Percentiles rank a stretch among this genome's conserved stretches.
Conservation (phyloP, 2,888 invertebrate genomes). For the Leptinotarsa rubiginosa region DNA sequence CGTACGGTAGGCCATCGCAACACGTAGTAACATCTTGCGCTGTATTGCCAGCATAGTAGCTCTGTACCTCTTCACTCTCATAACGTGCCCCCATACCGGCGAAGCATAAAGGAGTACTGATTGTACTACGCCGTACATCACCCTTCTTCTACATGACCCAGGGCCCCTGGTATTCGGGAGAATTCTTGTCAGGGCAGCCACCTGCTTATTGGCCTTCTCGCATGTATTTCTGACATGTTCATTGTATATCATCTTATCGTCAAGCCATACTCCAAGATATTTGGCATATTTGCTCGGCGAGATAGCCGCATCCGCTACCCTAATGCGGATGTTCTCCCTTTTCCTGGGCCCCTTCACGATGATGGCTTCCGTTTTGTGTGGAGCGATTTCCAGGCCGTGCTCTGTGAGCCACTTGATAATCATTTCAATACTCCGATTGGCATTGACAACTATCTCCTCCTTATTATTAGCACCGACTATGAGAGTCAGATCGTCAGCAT, state of each 20-base stretch:
- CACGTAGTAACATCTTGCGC: conserved; percentile 22
- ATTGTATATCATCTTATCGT: no score
- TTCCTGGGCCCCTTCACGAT: conserved; percentile 29
- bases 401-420: conserved; percentile 27
- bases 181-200: conserved; percentile 19
- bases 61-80: conserved; percentile 24
- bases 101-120: conserved; percentile 21
- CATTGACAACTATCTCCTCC: conserved; percentile 13
- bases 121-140: conserved; percentile 30
- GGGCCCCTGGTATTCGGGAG: conserved; percentile 35
- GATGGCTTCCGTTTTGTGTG: conserved; percentile 32
- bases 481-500: background rate
- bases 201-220: background rate
- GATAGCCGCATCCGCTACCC: no score
- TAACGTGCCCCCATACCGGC: conserved; percentile 30
- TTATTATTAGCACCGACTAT: conserved; percentile 12
- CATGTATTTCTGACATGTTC: no score
- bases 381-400: conserved; percentile 23
- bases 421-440: background rate
- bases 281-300: no score
- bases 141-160: conserved; percentile 14
- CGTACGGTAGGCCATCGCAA: conserved; percentile 33
- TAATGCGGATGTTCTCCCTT: conserved; percentile 17
- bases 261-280: no score
- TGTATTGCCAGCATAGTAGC: conserved; percentile 19